Evolutionary conservation across 2,113 vertebrate species (phyloP).

Genomic region (Riparia riparia): DNA sequence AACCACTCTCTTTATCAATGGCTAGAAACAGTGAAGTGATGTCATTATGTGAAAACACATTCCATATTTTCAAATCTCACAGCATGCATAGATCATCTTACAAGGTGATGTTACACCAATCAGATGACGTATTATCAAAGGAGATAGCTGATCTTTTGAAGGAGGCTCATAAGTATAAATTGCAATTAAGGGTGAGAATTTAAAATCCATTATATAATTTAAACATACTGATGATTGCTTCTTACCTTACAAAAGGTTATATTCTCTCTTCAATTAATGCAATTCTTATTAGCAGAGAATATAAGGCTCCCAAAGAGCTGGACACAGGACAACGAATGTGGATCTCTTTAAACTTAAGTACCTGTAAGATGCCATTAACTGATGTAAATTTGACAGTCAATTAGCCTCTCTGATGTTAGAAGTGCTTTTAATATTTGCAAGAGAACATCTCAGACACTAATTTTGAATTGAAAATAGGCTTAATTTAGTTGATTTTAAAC

Average conservation of each 20-base stretch:
- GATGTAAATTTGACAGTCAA: slow-evolving; percentile 39
- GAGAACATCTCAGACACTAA: not conserved
- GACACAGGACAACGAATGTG: not conserved
- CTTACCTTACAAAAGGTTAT: not conserved
- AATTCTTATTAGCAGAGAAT: not conserved
- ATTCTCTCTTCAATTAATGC: not conserved
- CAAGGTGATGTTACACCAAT: not conserved
- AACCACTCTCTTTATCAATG: not conserved
- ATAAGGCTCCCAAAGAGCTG: not conserved
- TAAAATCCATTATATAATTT: not conserved
- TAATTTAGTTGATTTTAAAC: not conserved
- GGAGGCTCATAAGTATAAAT: not conserved
- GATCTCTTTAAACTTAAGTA: slow-evolving; percentile 29
- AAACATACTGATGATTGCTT: not conserved
- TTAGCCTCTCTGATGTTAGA: not conserved
- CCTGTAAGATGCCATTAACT: slow-evolving; percentile 33
- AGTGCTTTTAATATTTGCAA: slow-evolving; percentile 23
- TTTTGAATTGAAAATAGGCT: slow-evolving; percentile 19
- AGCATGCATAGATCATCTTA: not conserved
- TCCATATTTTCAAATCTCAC: not conserved
- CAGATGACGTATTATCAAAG: not conserved
- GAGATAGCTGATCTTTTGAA: not conserved
- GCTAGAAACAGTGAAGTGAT: not conserved
- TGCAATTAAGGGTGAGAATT: not conserved
- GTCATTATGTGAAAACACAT: not conserved